Conservation (phyloP, 1,140 invertebrate species). For the Bathynomus jamesi region DNA sequence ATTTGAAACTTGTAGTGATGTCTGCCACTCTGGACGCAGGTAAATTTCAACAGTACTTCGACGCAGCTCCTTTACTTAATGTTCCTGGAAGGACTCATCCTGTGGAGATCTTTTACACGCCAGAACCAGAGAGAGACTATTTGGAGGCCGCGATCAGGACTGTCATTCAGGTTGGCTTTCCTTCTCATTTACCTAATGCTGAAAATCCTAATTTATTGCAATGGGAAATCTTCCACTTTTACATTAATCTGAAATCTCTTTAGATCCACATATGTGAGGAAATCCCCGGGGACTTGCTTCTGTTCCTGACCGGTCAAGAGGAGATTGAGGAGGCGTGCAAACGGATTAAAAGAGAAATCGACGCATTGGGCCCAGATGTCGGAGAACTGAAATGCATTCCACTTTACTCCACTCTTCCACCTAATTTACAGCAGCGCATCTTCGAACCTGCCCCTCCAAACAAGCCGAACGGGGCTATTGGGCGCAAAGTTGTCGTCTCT, state of each 20-base stretch:
- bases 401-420: conserved; percentile 94
- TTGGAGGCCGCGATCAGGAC: conserved; percentile 97
- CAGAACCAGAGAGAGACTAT: conserved; percentile 96
- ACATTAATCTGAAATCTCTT: conserved; percentile 27
- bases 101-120: conserved; percentile 98
- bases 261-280: conserved; percentile 97
- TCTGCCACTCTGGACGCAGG: conserved; percentile 99
- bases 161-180: conserved; percentile 75
- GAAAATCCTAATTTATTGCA: too few relatives aligned
- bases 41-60: conserved; percentile 97
- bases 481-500: conserved; percentile 90
- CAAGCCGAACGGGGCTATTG: conserved; percentile 87
- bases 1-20: conserved; percentile 98
- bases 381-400: conserved; percentile 98
- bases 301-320: conserved; percentile 93
- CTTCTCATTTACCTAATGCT: too few relatives aligned
- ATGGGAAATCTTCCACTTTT: neutral
- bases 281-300: conserved; percentile 79
- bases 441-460: conserved; percentile 92
- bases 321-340: conserved; percentile 99
- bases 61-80: conserved; percentile 96
- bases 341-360: conserved; percentile 90
- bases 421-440: conserved; percentile 93
- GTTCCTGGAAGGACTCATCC: conserved; percentile 94
- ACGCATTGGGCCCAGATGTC: conserved; percentile 91